A percentile compares a stretch with the other conserved stretches of the same genome.
These are phyloP conservation scores for Drosophila bunnanda DNA, from an alignment of 2,888 invertebrate species.

Conservation along the genomic window DNA sequence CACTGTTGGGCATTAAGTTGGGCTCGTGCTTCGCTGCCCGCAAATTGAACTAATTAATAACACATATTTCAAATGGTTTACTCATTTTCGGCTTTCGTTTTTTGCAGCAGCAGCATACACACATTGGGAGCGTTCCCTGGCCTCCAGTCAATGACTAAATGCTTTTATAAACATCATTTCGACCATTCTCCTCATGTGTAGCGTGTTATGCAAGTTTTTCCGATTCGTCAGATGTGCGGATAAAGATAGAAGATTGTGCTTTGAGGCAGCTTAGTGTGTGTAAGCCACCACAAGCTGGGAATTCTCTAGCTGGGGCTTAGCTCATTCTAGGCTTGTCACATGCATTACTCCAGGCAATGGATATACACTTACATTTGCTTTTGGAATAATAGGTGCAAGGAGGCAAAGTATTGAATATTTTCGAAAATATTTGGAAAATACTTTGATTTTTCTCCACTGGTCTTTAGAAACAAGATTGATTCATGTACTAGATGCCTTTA, in stretches of 20 bases:
- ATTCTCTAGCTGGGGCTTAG: slow-evolving; percentile 5
- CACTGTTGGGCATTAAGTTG: slow-evolving; percentile 29
- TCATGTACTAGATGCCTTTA: neutral
- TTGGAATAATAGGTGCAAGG: neutral
- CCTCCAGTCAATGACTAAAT: slow-evolving; percentile 43
- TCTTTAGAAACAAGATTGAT: neutral
- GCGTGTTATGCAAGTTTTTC: slow-evolving; percentile 40
- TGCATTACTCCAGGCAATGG: slow-evolving; percentile 3
- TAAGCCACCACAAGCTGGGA: slow-evolving; percentile 16
- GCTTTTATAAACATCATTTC: slow-evolving; percentile 26
- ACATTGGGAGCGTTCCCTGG: slow-evolving; percentile 30
- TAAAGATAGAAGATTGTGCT: slow-evolving; percentile 12
- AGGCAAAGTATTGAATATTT: neutral
- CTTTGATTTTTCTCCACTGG: neutral
- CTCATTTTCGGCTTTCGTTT: slow-evolving; percentile 35
- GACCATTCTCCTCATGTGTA: neutral
- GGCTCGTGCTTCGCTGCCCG: slow-evolving; percentile 57
- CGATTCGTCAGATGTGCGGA: slow-evolving; percentile 23
- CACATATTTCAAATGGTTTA: slow-evolving; percentile 62
- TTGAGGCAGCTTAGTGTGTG: neutral
- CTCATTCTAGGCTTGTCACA: slow-evolving; percentile 27
- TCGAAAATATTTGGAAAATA: neutral
- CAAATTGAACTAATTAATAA: slow-evolving; percentile 73
- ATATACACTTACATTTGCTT: neutral
- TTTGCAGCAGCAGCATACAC: slow-evolving; percentile 11